A percentile compares a stretch with the other conserved stretches of the same genome.
Evolutionary conservation across 2,888 invertebrate species (phyloP).

Genomic region (Pterobdella sp.): DNA sequence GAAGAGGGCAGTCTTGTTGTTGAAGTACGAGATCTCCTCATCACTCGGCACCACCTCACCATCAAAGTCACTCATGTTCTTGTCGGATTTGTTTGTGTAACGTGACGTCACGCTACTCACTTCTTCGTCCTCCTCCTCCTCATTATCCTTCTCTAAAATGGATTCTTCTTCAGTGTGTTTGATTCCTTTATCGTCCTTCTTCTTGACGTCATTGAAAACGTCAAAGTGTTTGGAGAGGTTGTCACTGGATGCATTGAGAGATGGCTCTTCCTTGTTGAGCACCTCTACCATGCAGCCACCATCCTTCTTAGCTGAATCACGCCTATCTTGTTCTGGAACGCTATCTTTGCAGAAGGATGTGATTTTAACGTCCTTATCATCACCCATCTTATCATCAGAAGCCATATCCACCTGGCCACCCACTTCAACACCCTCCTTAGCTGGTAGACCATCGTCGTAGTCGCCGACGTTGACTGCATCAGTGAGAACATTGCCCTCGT

Average conservation of each 20-base stretch:
- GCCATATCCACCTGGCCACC: background rate
- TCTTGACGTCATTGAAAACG: background rate
- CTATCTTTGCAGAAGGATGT: no score
- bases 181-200: background rate
- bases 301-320: no score
- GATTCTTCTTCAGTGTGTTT: no score
- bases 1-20: slow-evolving; percentile 23
- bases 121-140: slow-evolving; percentile 37
- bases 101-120: slow-evolving; percentile 66
- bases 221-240: background rate
- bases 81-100: slow-evolving; percentile 83
- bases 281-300: no score
- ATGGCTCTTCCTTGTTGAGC: no score
- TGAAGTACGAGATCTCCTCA: slow-evolving; percentile 47
- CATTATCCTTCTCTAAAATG: no score
- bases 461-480: no score
- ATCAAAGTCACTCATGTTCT: slow-evolving; percentile 87
- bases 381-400: no score
- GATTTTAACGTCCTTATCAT: no score
- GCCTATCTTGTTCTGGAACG: no score
- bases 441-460: no score
- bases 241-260: no score
- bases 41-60: slow-evolving; percentile 56
- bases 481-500: background rate
- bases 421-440: background rate